phyloP scores from a whole-genome alignment of 1,140 invertebrate species.

The Lerema accius region DNA sequence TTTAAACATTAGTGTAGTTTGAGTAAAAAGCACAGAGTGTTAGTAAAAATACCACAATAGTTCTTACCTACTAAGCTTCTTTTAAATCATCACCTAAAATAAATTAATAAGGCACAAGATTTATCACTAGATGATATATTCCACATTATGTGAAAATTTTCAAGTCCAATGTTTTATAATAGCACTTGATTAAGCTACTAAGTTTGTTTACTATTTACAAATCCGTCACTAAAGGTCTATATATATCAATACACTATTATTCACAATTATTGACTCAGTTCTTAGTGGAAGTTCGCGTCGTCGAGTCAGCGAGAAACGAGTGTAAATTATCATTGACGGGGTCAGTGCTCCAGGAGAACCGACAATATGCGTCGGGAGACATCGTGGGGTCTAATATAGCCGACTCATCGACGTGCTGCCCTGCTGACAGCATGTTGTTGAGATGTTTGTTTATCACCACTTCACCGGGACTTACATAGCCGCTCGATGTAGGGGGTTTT shows the following conservation, averaged over 20 bases:
- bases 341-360: conserved; percentile 78
- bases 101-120: conserved; percentile 82
- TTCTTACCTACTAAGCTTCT: conserved; percentile 72
- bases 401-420: conserved; percentile 63
- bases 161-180: conserved; percentile 59
- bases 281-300: conserved; percentile 57
- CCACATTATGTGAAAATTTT: conserved; percentile 58
- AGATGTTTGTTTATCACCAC: conserved; percentile 74
- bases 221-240: conserved; percentile 61
- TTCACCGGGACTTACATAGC: conserved; percentile 68
- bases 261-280: conserved; percentile 58
- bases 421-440: conserved; percentile 63
- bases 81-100: conserved; percentile 77
- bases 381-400: conserved; percentile 67
- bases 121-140: conserved; percentile 76
- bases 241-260: conserved; percentile 58
- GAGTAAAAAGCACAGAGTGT: neutral
- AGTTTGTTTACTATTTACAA: conserved; percentile 62
- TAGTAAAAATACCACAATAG: too few relatives aligned
- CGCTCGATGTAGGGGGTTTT: conserved; percentile 56
- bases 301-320: conserved; percentile 64
- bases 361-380: conserved; percentile 78
- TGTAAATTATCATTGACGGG: conserved; percentile 75
- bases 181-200: conserved; percentile 65
- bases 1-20: neutral